Evolutionary conservation across 1,140 invertebrate species (phyloP), one percentile per base, ranked within the genome.

Genomic region (Conus ventricosus): DNA sequence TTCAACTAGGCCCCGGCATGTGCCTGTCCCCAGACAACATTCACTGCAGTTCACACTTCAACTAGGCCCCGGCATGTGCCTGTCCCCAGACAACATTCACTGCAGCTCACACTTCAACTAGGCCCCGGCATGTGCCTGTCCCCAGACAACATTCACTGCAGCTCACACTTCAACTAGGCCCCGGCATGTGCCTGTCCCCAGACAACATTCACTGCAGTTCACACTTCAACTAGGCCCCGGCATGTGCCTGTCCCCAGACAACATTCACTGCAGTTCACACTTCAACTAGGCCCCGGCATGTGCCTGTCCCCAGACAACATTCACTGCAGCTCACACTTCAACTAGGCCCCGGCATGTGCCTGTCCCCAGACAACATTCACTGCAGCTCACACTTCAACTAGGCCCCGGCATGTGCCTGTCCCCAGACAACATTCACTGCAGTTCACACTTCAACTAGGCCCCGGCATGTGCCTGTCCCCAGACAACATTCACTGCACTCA

Each of bases 31-130:
- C 1, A 60, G 3, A 39, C 0, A 39, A 71, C n/a, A 71, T 71
- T n/a, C 63, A 15, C 63, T 17, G n/a, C 15, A 71, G 63, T 1
- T 15, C 63, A 71, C 1, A 71, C 1, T 17, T 71, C 98, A 85
- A 99, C 99, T 91, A 99, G 97, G 90, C 99, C 99, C 93, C 97
- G 98, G 88, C 97, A 98, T 91, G 98, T 99, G 92, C 98, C 97
- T 96, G 87, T 80, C 57, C 8, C 57, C 1, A 60, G 3, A 39
- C 0, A 39, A 71, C n/a, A 71, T 71, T n/a, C 63, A 15, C 63
- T 17, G n/a, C 15, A 71, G 63, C 15, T 15, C 63, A 71, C 1
- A 71, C 1, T 17, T 71, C 98, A 85, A 99, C 99, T 91, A 99
- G 97, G 90, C 99, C 99, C 93, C 97, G 98, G 88, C 97, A 98